These are phyloP conservation scores for Harpagifer antarcticus DNA, from an alignment of 2,797 vertebrate genomes.

Conservation along the genomic window DNA sequence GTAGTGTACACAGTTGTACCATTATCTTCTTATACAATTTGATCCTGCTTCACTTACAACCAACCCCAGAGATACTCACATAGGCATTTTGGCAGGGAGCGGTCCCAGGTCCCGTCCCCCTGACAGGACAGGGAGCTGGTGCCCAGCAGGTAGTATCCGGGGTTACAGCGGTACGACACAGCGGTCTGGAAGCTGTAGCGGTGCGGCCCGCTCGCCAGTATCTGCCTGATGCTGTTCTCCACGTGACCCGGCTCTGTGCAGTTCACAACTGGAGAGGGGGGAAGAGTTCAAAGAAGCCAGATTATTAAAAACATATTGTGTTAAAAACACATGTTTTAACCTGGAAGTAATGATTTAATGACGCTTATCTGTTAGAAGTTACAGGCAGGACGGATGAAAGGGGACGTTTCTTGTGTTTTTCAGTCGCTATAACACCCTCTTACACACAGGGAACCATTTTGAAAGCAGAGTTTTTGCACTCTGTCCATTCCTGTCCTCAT, in stretches of 20 bases:
- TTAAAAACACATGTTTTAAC: neutral
- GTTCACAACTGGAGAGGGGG: constrained; percentile 89
- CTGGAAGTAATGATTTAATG: neutral
- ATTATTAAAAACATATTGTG: constrained; percentile 15
- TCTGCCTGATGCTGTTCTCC: constrained; percentile 92
- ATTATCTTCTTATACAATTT: no score
- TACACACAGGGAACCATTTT: neutral
- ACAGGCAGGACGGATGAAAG: neutral
- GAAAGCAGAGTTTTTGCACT: neutral
- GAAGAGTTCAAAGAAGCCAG: constrained; percentile 17
- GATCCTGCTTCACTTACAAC: neutral
- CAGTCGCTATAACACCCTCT: neutral
- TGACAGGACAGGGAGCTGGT: constrained; percentile 94
- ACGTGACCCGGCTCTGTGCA: constrained; percentile 96
- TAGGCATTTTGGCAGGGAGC: constrained; percentile 93
- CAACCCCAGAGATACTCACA: constrained; percentile 88
- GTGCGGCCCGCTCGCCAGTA: constrained; percentile 90
- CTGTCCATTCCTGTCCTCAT: constrained; percentile 32
- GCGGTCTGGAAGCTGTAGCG: constrained; percentile 95
- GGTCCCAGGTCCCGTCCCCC: constrained; percentile 97
- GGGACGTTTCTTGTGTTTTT: neutral
- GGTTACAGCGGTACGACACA: constrained; percentile 93
- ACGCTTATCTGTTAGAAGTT: neutral
- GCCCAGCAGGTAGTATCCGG: constrained; percentile 94
- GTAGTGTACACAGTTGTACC: neutral